Evolutionary conservation across 2,113 vertebrate genomes (phyloP).

Genomic region (Corythoichthys intestinalis): DNA sequence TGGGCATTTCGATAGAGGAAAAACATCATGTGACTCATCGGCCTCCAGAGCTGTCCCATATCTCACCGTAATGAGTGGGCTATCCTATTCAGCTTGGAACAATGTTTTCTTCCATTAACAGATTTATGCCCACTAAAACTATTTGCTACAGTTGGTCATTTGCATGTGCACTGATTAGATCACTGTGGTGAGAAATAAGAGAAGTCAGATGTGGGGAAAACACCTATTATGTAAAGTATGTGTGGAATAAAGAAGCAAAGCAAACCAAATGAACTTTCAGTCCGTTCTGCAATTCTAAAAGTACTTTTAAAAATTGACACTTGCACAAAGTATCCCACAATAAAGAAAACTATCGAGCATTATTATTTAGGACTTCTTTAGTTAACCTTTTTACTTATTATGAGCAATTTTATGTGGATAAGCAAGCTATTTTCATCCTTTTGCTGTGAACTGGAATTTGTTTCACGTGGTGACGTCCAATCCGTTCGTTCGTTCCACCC

Average conservation of each 20-base stretch:
- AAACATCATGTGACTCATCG: constrained; percentile 50
- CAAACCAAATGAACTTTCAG: background rate
- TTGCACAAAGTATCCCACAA: no score
- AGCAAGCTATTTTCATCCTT: no score
- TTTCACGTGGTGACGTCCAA: no score
- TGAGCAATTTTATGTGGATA: no score
- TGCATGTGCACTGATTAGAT: constrained; percentile 24
- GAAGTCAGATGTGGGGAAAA: background rate
- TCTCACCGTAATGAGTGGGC: constrained; percentile 37
- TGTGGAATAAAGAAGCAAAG: background rate
- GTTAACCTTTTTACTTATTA: no score
- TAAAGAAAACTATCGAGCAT: no score
- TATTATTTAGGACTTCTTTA: no score
- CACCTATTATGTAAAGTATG: background rate
- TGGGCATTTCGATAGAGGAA: constrained; percentile 23
- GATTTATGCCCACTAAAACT: constrained; percentile 60
- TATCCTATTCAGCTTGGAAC: constrained; percentile 40
- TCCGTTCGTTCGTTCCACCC: no score
- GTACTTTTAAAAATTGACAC: no score
- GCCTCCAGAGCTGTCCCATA: constrained; percentile 43
- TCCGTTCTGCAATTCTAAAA: no score
- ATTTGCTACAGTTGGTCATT: constrained; percentile 29
- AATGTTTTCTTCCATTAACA: constrained; percentile 43
- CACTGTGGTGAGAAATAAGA: constrained; percentile 12
- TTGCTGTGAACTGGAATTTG: no score